phyloP scores from a whole-genome alignment of 1,140 invertebrate genomes.

The Lithobius niger region DNA sequence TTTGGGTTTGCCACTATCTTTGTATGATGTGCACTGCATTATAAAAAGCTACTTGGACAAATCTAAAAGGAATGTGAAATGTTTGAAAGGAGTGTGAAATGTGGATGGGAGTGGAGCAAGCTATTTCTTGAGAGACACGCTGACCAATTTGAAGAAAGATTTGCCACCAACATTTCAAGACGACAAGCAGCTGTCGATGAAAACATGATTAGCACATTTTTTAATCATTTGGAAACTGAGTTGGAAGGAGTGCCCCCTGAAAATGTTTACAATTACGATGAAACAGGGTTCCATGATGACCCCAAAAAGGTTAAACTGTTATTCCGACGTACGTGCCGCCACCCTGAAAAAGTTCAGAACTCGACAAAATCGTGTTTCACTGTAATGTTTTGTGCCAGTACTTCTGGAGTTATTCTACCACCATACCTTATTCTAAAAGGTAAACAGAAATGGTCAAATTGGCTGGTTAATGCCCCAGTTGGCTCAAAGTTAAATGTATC shows the following conservation, averaged over 20 bases:
- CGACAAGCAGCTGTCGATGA: slow-evolving; percentile 12
- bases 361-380: slow-evolving; percentile 25
- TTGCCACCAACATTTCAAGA: slow-evolving; percentile 11
- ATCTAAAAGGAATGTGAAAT: no score
- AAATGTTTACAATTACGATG: slow-evolving; percentile 31
- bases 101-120: no score
- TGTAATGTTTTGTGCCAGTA: slow-evolving; percentile 27
- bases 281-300: slow-evolving; percentile 31
- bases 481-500: slow-evolving; percentile 15
- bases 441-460: slow-evolving; percentile 16
- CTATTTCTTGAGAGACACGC: background rate
- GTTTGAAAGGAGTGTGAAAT: no score
- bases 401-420: slow-evolving; percentile 20
- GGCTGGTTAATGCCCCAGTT: slow-evolving; percentile 17
- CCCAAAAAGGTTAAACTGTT: slow-evolving; percentile 23
- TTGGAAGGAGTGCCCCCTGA: slow-evolving; percentile 14
- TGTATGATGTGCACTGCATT: no score
- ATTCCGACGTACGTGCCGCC: slow-evolving; percentile 22
- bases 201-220: slow-evolving; percentile 15
- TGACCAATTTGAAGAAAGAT: background rate
- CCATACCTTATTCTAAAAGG: slow-evolving; percentile 23
- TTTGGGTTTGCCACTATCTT: no score
- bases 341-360: slow-evolving; percentile 26
- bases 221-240: slow-evolving; percentile 14
- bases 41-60: no score